A percentile compares a stretch with the other conserved stretches of the same genome.
Conservation (phyloP, 2,888 invertebrate genomes). For the Cataglyphis livida region DNA sequence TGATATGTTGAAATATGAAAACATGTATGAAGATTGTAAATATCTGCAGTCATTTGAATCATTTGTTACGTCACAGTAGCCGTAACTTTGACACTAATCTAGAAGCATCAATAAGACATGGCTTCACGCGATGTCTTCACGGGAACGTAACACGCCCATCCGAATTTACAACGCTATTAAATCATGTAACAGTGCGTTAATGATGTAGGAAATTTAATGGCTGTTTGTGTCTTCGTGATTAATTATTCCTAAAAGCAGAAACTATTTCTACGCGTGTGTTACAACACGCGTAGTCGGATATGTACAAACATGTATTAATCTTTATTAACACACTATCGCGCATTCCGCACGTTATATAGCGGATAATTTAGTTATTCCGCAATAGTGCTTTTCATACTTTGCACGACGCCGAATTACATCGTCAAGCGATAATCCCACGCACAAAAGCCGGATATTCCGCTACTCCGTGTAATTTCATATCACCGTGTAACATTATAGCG, state of each 20-base stretch:
- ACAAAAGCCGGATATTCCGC: slow-evolving; percentile 53
- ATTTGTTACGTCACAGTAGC: neutral
- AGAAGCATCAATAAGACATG: slow-evolving; percentile 24
- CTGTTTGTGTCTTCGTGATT: slow-evolving; percentile 43
- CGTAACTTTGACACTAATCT: slow-evolving; percentile 12
- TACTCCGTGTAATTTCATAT: slow-evolving; percentile 50
- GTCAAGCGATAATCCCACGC: slow-evolving; percentile 50
- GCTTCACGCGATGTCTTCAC: slow-evolving; percentile 21
- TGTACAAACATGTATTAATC: slow-evolving; percentile 48
- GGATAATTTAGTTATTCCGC: slow-evolving; percentile 55
- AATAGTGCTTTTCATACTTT: slow-evolving; percentile 57
- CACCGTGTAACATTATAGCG: slow-evolving; percentile 40
- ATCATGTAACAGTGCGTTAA: slow-evolving; percentile 54
- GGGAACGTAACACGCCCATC: slow-evolving; percentile 4
- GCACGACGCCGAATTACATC: slow-evolving; percentile 49
- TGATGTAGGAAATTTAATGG: slow-evolving; percentile 52
- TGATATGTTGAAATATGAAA: neutral
- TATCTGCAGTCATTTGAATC: neutral
- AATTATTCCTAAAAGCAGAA: slow-evolving; percentile 57
- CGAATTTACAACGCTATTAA: slow-evolving; percentile 44
- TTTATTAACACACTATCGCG: slow-evolving; percentile 54
- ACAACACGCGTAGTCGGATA: slow-evolving; percentile 38
- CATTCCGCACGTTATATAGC: slow-evolving; percentile 49
- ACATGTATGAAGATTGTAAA: neutral
- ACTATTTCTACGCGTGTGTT: slow-evolving; percentile 50